Evolutionary conservation across 2,113 vertebrate genomes (phyloP), one percentile per base, ranked within the genome.

Genomic region (Romanogobio albipinnatus): DNA sequence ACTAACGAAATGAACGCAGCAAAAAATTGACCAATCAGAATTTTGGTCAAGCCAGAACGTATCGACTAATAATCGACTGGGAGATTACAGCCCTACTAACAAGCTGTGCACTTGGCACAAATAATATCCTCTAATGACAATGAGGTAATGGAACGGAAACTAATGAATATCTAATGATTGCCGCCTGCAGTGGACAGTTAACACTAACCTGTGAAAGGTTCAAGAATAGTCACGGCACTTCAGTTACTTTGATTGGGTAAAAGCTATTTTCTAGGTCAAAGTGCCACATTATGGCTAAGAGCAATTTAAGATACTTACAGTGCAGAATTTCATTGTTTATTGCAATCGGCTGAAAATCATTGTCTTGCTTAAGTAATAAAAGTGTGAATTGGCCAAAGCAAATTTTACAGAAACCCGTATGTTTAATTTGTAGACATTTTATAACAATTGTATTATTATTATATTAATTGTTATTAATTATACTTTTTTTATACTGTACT

Each of bases 81-180:
- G n/a, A n/a, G n/a, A n/a, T n/a, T n/a, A n/a, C n/a, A n/a, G n/a
- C n/a, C 11, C 24, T 49, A 11, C 73, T 51, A 29, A 29, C 24
- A 53, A 77, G 51, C 29, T 36, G 5, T 14, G 29, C 29, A 36
- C 51, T 77, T 36, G n/a, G 56, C 76, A 78, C 29, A 15, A 15
- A 26, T 66, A 49, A 49, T 49, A 39, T 26, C 14, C 39, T 26
- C 4, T 49, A 64, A 80, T 29, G n/a, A 49, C 10, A 33, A 1
- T n/a, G 59, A 81, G 24, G 17, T 36, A 81, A 81, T 51, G 45
- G 17, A 51, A 49, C 4, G 2, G 24, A 81, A 81, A 24, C 26
- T 14, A 81, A 81, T 66, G 24, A 66, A 81, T 61, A 51, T 66
- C 24, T 33, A 49, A 81, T 66, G 59, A 47, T 51, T 62, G 78